Evolutionary conservation across 2,797 vertebrate species (phyloP).

Genomic region (Microctenopoma stevenorrisi): DNA sequence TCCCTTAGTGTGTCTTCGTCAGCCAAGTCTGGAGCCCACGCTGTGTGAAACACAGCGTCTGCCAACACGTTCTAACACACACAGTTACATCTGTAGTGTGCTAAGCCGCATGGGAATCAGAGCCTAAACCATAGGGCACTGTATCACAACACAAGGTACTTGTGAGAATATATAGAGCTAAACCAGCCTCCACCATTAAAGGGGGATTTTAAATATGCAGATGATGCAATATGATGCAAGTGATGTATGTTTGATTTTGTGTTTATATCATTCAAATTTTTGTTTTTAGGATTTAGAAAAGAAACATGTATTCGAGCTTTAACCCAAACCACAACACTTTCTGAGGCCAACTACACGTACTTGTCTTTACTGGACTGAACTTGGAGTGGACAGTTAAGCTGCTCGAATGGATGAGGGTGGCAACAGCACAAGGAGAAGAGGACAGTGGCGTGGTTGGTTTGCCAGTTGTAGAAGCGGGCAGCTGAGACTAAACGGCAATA

Average conservation of each 20-base stretch:
- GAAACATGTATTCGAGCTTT: neutral
- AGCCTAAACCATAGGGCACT: slow-evolving; percentile 67
- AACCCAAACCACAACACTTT: neutral
- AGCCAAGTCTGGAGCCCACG: slow-evolving; percentile 78
- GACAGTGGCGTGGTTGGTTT: slow-evolving; percentile 74
- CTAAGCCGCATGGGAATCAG: slow-evolving; percentile 57
- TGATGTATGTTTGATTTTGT: neutral
- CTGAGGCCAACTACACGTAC: slow-evolving; percentile 17
- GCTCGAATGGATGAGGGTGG: slow-evolving; percentile 36
- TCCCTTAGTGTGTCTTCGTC: slow-evolving; percentile 60
- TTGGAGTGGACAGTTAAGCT: slow-evolving; percentile 47
- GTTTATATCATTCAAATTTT: neutral
- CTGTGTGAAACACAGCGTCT: slow-evolving; percentile 57
- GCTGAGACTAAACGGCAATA: slow-evolving; percentile 78
- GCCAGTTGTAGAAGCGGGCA: slow-evolving; percentile 73
- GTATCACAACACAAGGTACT: slow-evolving; percentile 66
- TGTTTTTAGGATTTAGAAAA: no score
- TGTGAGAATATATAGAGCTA: slow-evolving; percentile 61
- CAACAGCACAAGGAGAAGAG: slow-evolving; percentile 60
- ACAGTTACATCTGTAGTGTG: slow-evolving; percentile 66
- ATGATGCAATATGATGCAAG: slow-evolving; percentile 39
- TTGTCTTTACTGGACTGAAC: slow-evolving; percentile 32
- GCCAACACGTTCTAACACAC: slow-evolving; percentile 67
- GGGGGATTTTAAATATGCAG: slow-evolving; percentile 18
- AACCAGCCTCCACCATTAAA: slow-evolving; percentile 45